Percentiles rank a stretch among this genome's conserved stretches.
These are phyloP conservation scores for Euzetes globulus DNA, from an alignment of 2,888 invertebrate genomes.

Conservation along the genomic window DNA sequence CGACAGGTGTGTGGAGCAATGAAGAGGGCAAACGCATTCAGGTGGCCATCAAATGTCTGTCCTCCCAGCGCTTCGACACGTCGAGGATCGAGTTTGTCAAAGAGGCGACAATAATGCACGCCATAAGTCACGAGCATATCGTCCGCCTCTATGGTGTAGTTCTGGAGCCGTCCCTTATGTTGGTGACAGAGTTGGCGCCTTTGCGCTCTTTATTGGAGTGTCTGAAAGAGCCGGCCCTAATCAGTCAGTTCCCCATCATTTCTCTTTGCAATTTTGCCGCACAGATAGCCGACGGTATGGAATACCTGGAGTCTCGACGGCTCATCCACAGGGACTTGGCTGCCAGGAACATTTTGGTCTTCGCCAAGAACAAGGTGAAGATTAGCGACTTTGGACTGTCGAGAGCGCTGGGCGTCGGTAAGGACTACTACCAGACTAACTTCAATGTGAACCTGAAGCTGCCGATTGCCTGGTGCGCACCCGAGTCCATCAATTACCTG, in stretches of 20 bases:
- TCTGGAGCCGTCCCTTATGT: conserved; percentile 72
- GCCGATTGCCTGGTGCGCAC: conserved; percentile 72
- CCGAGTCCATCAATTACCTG: conserved; percentile 91
- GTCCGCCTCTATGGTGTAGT: conserved; percentile 96
- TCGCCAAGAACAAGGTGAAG: conserved; percentile 80
- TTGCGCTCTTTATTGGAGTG: conserved; percentile 89
- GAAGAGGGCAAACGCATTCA: conserved; percentile 81
- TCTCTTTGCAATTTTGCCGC: conserved; percentile 89
- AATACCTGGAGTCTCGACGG: conserved; percentile 88
- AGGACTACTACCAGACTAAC: conserved; percentile 91
- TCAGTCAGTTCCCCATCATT: conserved; percentile 83
- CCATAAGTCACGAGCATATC: conserved; percentile 92
- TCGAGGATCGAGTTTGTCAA: conserved; percentile 94
- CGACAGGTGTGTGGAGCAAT: conserved; percentile 72
- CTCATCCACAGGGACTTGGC: conserved; percentile 87
- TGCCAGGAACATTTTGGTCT: conserved; percentile 93
- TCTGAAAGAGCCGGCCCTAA: conserved; percentile 79
- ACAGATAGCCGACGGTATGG: conserved; percentile 96
- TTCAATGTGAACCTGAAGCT: conserved; percentile 61
- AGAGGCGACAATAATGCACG: conserved; percentile 97
- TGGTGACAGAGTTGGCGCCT: conserved; percentile 87
- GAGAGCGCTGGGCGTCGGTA: conserved; percentile 88
- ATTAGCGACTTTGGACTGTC: conserved; percentile 97
- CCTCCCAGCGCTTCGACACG: conserved; percentile 87
- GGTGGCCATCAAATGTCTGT: conserved; percentile 94